Percentiles rank a stretch among this genome's conserved stretches.
Conservation (phyloP, 2,113 vertebrate species). For the Mastomys coucha region DNA sequence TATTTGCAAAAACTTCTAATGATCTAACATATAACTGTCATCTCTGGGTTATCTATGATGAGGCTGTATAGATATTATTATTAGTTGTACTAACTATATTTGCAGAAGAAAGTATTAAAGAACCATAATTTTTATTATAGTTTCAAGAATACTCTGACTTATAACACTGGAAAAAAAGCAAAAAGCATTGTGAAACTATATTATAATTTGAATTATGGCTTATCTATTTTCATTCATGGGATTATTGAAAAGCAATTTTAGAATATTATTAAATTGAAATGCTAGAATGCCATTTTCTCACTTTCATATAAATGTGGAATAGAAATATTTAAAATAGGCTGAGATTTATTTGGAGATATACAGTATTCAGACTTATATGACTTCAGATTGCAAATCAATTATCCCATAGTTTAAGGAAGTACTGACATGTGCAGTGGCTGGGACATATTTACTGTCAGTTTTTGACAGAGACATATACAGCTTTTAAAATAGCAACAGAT, state of each 20-base stretch:
- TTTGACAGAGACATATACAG: not conserved
- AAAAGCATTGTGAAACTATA: not conserved
- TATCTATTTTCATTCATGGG: not conserved
- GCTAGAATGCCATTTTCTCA: not conserved
- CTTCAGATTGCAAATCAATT: constrained; percentile 55
- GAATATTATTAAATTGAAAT: not conserved
- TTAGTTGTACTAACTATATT: not conserved
- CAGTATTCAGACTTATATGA: not conserved
- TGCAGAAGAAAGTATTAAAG: not conserved
- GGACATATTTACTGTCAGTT: constrained; percentile 33
- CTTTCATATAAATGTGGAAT: not conserved
- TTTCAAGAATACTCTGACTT: not conserved
- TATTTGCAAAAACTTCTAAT: not conserved
- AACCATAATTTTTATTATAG: not conserved
- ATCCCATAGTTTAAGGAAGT: not conserved
- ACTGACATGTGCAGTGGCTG: not conserved
- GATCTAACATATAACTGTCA: not conserved
- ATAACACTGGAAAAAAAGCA: not conserved
- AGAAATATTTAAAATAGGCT: not conserved
- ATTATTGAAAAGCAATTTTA: not conserved
- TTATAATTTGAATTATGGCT: not conserved
- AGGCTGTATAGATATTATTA: not conserved
- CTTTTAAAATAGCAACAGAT: constrained; percentile 64
- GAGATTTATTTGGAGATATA: constrained; percentile 33
- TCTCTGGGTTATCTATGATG: not conserved